Percentiles rank a stretch among this genome's conserved stretches.
phyloP scores from a whole-genome alignment of 2,888 invertebrate species.

The Lymantria dispar region DNA sequence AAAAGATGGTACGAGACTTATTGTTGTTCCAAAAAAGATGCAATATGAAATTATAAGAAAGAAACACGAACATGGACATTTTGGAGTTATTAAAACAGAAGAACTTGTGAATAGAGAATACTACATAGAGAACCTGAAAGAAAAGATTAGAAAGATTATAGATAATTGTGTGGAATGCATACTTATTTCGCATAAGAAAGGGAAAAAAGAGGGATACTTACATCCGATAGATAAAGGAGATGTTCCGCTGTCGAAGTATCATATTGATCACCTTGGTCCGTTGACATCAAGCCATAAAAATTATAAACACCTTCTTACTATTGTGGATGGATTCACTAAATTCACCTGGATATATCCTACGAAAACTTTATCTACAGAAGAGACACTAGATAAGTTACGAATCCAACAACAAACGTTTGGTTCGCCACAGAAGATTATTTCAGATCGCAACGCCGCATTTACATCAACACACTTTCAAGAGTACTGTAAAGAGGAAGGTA shows the following conservation, averaged over 20 bases:
- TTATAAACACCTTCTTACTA: constrained; percentile 3
- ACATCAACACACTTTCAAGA: constrained; percentile 2
- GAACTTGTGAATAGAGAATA: constrained; percentile 25
- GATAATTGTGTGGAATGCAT: constrained; percentile 22
- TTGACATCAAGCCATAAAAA: constrained; percentile 1
- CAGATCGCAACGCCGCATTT: constrained; percentile 3
- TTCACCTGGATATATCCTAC: constrained; percentile 7
- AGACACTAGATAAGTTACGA: background rate
- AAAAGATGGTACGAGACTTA: background rate
- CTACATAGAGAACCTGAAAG: constrained; percentile 14
- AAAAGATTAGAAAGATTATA: constrained; percentile 15
- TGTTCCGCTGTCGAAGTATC: constrained; percentile 1
- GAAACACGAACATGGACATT: constrained; percentile 27
- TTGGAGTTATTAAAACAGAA: constrained; percentile 23
- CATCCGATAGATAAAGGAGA: constrained; percentile 6
- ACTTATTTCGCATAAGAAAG: constrained; percentile 10
- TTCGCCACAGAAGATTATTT: constrained; percentile 1
- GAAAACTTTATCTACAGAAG: constrained; percentile 1
- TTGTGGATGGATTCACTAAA: constrained; percentile 2
- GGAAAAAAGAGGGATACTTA: constrained; percentile 3
- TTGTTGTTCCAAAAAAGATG: constrained; percentile 9
- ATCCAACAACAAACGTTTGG: constrained; percentile 5
- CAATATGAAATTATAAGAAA: constrained; percentile 39
- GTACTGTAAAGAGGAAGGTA: constrained; percentile 1
- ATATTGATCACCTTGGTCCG: constrained; percentile 6